phyloP scores from a whole-genome alignment of 2,888 invertebrate species.

The Sceliomorpha sp. region DNA sequence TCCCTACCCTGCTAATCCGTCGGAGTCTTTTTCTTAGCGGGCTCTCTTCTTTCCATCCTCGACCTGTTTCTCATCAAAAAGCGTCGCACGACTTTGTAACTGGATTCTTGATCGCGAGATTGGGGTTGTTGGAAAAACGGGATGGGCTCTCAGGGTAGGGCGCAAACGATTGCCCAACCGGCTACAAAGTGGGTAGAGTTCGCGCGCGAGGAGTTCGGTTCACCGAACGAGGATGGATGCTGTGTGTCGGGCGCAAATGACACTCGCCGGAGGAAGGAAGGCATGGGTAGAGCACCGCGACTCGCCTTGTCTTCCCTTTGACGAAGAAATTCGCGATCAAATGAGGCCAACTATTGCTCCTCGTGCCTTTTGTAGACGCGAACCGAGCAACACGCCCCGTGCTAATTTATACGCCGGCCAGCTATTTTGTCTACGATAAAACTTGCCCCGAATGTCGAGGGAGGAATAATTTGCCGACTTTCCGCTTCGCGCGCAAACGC shows the following conservation, averaged over 20 bases:
- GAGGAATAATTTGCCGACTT: constrained; percentile 47
- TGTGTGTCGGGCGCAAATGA: constrained; percentile 3
- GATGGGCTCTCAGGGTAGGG: constrained; percentile 22
- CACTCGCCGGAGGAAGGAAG: neutral
- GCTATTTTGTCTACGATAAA: constrained; percentile 47
- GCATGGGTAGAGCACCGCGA: neutral
- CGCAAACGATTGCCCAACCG: constrained; percentile 39
- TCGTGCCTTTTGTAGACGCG: constrained; percentile 31
- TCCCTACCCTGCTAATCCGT: constrained; percentile 32
- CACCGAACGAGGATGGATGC: constrained; percentile 3
- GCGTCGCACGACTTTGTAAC: constrained; percentile 48
- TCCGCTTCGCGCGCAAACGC: constrained; percentile 5
- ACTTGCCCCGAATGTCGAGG: constrained; percentile 36
- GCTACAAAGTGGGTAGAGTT: constrained; percentile 15
- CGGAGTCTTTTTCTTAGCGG: constrained; percentile 25
- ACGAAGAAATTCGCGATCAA: constrained; percentile 28
- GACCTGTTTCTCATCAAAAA: constrained; percentile 39
- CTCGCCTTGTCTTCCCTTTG: constrained; percentile 11
- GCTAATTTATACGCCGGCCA: constrained; percentile 40
- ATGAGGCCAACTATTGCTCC: constrained; percentile 9
- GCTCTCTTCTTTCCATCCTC: constrained; percentile 20
- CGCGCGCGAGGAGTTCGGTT: constrained; percentile 9
- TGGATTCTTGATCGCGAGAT: constrained; percentile 48
- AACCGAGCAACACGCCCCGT: constrained; percentile 13
- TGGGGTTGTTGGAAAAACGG: constrained; percentile 31